Conservation (phyloP, 2,113 vertebrate genomes). For the Microcebus ravelobensis region DNA sequence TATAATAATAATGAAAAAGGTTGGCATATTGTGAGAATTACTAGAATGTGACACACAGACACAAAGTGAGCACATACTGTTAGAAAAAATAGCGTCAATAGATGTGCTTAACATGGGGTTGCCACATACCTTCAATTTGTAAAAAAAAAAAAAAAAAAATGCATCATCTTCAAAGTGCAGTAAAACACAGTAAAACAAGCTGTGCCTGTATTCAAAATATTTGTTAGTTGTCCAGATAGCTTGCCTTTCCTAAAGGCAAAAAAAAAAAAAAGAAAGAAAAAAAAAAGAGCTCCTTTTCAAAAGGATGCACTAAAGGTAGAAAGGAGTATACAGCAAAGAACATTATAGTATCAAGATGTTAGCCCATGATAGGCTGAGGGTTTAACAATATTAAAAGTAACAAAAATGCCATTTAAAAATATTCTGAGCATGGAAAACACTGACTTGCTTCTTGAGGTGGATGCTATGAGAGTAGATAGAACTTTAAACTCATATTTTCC, state of each 20-base stretch:
- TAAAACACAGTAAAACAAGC: neutral
- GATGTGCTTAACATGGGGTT: neutral
- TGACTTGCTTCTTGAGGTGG: neutral
- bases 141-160: neutral
- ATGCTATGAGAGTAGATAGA: neutral
- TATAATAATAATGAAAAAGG: neutral
- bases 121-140: neutral
- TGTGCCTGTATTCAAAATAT: neutral
- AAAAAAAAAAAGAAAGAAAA: neutral
- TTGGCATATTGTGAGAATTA: neutral
- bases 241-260: constrained; percentile 9
- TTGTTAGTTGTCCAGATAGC: neutral
- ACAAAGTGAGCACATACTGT: neutral
- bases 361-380: neutral
- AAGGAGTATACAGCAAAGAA: neutral
- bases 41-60: neutral
- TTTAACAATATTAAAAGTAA: neutral
- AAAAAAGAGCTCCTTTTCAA: neutral
- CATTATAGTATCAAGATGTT: neutral
- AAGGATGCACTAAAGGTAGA: neutral
- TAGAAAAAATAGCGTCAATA: neutral
- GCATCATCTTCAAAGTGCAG: neutral
- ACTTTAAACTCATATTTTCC: neutral
- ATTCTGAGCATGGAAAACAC: neutral
- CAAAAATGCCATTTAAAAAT: neutral